phyloP scores from a whole-genome alignment of 2,888 invertebrate genomes.

The Ormyrus pomaceus region DNA sequence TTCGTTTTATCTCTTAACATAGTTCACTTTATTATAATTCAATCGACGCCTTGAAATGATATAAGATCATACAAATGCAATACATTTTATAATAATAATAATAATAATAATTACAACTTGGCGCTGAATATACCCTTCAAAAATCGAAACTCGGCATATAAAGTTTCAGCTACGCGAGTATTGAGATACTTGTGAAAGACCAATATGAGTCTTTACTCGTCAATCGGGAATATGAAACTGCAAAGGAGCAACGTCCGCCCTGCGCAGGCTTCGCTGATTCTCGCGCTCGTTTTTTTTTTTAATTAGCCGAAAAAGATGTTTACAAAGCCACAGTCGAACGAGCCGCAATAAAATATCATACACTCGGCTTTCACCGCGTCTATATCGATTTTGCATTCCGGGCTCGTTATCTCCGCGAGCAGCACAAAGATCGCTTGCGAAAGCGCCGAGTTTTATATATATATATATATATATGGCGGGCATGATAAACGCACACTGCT shows the following conservation, averaged over 20 bases:
- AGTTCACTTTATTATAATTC: too few relatives aligned
- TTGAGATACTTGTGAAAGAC: neutral
- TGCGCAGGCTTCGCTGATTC: too few relatives aligned
- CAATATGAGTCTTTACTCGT: neutral
- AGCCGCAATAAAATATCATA: neutral
- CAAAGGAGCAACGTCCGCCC: too few relatives aligned
- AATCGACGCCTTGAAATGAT: too few relatives aligned
- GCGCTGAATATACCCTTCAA: too few relatives aligned
- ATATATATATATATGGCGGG: constrained; percentile 4
- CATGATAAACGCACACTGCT: neutral
- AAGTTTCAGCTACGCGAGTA: neutral
- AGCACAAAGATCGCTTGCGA: constrained; percentile 31
- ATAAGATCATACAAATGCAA: too few relatives aligned
- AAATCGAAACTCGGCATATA: neutral
- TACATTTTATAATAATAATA: too few relatives aligned
- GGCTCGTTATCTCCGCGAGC: constrained; percentile 36
- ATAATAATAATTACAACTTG: too few relatives aligned
- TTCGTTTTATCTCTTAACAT: too few relatives aligned
- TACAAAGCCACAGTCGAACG: neutral
- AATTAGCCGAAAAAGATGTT: constrained; percentile 39
- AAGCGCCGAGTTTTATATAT: constrained; percentile 18
- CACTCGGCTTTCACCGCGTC: constrained; percentile 41
- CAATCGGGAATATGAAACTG: too few relatives aligned
- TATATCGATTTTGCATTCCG: constrained; percentile 42
- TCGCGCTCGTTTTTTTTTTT: constrained; percentile 3